These are phyloP conservation scores for Oenanthe oenanthe DNA, from an alignment of 2,113 vertebrate genomes.

Conservation along the genomic window DNA sequence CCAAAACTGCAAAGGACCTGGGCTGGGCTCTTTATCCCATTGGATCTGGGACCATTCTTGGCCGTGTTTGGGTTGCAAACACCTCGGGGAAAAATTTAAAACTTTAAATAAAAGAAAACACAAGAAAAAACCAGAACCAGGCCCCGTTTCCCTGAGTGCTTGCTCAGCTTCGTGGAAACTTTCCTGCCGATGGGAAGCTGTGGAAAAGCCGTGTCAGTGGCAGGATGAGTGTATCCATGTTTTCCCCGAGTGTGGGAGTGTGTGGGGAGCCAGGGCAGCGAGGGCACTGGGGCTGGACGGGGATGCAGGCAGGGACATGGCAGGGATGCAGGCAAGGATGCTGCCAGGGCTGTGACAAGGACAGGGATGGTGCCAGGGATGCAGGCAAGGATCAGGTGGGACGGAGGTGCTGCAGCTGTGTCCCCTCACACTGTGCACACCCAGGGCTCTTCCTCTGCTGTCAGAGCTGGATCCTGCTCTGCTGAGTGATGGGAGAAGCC, in stretches of 20 bases:
- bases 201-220: not conserved
- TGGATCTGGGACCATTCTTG: rapidly evolving
- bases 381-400: not conserved
- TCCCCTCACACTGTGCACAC: not conserved
- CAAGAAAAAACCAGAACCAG: not conserved
- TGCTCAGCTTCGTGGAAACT: slow-evolving; percentile 10
- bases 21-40: not conserved
- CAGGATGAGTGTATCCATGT: not conserved
- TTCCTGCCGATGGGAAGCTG: not conserved
- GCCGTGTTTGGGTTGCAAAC: not conserved
- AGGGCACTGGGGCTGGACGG: not conserved
- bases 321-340: not conserved
- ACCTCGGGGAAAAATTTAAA: not conserved
- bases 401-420: not conserved
- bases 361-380: not conserved
- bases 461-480: not conserved
- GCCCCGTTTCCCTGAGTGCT: not conserved
- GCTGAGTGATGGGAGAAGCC: rapidly evolving
- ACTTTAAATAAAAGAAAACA: not conserved
- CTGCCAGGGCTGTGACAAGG: not conserved
- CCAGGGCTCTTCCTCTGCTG: rapidly evolving
- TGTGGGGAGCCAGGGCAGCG: rapidly evolving
- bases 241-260: not conserved
- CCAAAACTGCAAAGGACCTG: not conserved
- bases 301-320: not conserved